Evolutionary conservation across 2,888 invertebrate species (phyloP).

Genomic region (Spicauda simplicius): DNA sequence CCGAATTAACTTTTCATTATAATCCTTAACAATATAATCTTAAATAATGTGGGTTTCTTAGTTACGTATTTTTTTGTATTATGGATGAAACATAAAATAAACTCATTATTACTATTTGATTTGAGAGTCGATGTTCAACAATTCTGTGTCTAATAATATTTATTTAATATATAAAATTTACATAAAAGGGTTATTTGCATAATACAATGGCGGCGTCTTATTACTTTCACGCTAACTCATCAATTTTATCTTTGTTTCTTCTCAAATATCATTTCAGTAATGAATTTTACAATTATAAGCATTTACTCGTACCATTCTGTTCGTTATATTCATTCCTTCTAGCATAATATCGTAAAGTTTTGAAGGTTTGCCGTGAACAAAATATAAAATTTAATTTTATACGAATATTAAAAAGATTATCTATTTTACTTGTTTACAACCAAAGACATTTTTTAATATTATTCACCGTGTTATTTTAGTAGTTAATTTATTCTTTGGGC

Average conservation of each 20-base stretch:
- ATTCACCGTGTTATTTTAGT: too few relatives aligned
- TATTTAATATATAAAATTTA: neutral
- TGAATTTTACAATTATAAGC: neutral
- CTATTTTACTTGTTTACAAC: too few relatives aligned
- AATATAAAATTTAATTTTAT: too few relatives aligned
- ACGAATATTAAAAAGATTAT: too few relatives aligned
- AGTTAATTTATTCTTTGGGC: too few relatives aligned
- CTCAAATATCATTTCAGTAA: neutral
- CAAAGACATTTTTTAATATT: too few relatives aligned
- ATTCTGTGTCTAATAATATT: neutral
- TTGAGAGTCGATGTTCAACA: neutral
- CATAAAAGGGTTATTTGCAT: slow-evolving; percentile 14
- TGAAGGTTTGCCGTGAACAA: too few relatives aligned
- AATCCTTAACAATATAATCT: too few relatives aligned
- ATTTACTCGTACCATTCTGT: neutral
- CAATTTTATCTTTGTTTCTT: slow-evolving; percentile 11
- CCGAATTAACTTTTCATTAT: too few relatives aligned
- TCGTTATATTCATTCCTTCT: neutral
- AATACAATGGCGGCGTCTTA: slow-evolving; percentile 3
- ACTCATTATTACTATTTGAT: neutral
- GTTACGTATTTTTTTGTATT: too few relatives aligned
- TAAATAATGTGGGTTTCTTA: too few relatives aligned
- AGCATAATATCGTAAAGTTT: neutral
- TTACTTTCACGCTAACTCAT: neutral
- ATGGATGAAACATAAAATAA: neutral